These are phyloP conservation scores for Falco novaeseelandiae DNA, from an alignment of 2,797 vertebrate genomes.

Conservation along the genomic window DNA sequence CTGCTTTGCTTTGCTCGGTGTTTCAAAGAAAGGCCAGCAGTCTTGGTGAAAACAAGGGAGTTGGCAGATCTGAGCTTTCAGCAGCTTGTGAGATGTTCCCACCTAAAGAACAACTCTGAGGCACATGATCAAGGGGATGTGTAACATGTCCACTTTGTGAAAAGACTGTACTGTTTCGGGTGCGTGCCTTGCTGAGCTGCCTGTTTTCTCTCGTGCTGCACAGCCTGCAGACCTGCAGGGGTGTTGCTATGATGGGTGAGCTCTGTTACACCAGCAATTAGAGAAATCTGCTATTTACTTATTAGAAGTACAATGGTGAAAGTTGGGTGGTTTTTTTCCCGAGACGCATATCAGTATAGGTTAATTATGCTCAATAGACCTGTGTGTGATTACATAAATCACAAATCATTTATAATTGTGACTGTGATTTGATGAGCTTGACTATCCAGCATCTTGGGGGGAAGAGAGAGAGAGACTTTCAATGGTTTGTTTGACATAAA, in stretches of 20 bases:
- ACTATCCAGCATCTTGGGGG: neutral
- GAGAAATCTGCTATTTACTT: neutral
- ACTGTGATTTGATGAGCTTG: neutral
- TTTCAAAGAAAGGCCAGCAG: neutral
- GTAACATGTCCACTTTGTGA: neutral
- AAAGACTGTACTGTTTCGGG: neutral
- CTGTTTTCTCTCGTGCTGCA: neutral
- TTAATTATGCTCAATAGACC: slow-evolving; percentile 13
- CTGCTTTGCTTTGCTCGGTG: neutral
- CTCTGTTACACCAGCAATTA: slow-evolving; percentile 8
- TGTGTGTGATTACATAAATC: neutral
- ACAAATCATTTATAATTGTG: neutral
- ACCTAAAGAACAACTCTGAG: neutral
- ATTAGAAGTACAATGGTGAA: neutral
- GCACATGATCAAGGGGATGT: neutral
- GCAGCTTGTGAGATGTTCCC: neutral
- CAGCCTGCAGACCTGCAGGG: neutral
- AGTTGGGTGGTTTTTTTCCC: neutral
- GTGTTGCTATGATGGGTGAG: neutral
- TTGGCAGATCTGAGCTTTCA: neutral
- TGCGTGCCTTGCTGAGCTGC: neutral
- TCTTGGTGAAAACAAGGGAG: neutral
- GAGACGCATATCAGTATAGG: neutral
- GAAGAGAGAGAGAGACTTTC: neutral
- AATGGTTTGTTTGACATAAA: neutral